Base-by-base conservation (phyloP, 2,797 vertebrate genomes). In the Dendrocincla fuliginosa region DNA sequence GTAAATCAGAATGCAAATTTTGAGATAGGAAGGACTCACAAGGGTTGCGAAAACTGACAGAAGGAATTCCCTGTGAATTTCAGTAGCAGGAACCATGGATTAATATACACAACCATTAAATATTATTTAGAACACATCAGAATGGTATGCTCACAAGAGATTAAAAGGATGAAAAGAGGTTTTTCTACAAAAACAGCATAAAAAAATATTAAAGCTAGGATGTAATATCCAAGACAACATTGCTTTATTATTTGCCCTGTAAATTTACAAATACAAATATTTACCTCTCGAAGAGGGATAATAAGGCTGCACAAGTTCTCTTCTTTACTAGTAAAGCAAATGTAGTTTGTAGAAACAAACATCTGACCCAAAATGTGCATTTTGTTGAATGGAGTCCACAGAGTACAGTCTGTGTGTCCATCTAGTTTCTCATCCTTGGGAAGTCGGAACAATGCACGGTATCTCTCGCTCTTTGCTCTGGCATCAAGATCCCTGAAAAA, bases 341-440 rank as follows among this genome's bases (percentile, higher is more conserved):
- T 99, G 97, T 99, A 99, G 98, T 99, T 99, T 49, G 99, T 99
- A 96, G 99, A 99, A 75, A 99, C 99, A 89, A 99, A 99, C 99
- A 99, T 99, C 97, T 99, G 99, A 25, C 99, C 99, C 97, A 99
- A 98, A 96, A 99, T 99, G 96, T 99, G 99, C 98, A 98, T 99
- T 98, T 99, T 99, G 97, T 99, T 99, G 94, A 99, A 99, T 5
- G 99, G 99, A 19, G 99, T 99, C 99, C 99, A 99, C 44, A 99
- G 98, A 22, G 99, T 99, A 94, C 99, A 99, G 97, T 99, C 99
- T 2, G 99, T 99, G 97, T 99, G 99, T 30, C 99, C 99, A 23
- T 99, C 99, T 78, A 99, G 94, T 73, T 99, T 99, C 95, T 99
- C 99, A 80, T 99, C 99, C 97, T 99, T 99, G 67, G 99, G 99